A percentile compares a stretch with the other conserved stretches of the same genome.
phyloP scores from a whole-genome alignment of 1,140 invertebrate species.

The Euglossa dilemma region DNA sequence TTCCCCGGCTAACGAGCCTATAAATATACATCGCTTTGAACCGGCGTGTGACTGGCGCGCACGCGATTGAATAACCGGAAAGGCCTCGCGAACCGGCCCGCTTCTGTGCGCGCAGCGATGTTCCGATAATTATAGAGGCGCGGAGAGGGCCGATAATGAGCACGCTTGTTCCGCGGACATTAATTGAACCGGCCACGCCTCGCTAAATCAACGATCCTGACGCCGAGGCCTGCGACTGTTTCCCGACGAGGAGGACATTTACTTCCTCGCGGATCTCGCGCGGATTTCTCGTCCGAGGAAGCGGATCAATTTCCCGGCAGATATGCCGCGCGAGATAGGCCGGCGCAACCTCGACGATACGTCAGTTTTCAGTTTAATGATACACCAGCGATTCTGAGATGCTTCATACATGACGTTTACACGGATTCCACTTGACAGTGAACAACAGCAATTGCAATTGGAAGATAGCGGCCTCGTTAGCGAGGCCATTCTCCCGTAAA shows the following conservation, averaged over 20 bases:
- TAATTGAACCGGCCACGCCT: slow-evolving; percentile 24
- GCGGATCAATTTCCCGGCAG: too few relatives aligned
- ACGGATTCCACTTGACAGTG: not conserved
- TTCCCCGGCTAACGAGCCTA: slow-evolving; percentile 71
- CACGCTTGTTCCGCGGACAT: slow-evolving; percentile 16
- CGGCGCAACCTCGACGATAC: not conserved
- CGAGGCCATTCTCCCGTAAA: not conserved
- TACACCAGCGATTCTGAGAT: not conserved
- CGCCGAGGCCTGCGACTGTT: too few relatives aligned
- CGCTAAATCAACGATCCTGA: not conserved
- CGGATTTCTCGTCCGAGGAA: not conserved
- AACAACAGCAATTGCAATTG: slow-evolving; percentile 1
- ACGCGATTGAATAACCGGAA: slow-evolving; percentile 71
- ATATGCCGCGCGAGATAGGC: too few relatives aligned
- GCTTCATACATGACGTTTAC: slow-evolving; percentile 9
- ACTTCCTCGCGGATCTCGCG: too few relatives aligned
- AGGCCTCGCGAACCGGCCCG: slow-evolving; percentile 44
- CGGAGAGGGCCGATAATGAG: slow-evolving; percentile 47
- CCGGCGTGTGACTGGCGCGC: slow-evolving; percentile 60
- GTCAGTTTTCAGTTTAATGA: not conserved
- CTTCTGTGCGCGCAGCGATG: slow-evolving; percentile 63
- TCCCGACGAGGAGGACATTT: too few relatives aligned
- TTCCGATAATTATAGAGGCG: slow-evolving; percentile 66
- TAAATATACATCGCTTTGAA: slow-evolving; percentile 77
- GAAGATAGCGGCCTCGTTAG: slow-evolving; percentile 1